These are phyloP conservation scores for Drusus annulatus DNA, from an alignment of 1,140 invertebrate species.

Conservation along the genomic window DNA sequence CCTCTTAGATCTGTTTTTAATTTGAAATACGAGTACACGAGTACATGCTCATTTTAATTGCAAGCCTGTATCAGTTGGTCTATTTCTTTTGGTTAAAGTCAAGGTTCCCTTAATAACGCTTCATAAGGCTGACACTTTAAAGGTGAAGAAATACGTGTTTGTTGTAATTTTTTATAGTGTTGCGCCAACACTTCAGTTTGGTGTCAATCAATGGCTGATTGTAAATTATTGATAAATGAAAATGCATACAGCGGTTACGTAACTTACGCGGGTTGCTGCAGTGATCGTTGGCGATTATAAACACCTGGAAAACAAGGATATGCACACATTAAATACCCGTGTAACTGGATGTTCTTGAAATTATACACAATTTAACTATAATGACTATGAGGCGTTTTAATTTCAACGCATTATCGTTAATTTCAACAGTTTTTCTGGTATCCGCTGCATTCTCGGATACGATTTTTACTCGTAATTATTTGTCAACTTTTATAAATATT, in stretches of 20 bases:
- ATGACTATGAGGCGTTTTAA: constrained; percentile 5
- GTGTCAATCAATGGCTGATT: constrained; percentile 8
- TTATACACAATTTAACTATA: constrained; percentile 14
- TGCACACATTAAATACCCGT: constrained; percentile 2
- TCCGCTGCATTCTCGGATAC: background rate
- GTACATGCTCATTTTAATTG: no score
- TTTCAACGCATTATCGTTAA: background rate
- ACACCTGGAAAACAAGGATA: constrained; percentile 25
- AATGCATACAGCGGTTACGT: background rate
- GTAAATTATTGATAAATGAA: constrained; percentile 6
- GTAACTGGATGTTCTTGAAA: constrained; percentile 32
- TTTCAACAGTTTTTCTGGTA: constrained; percentile 1
- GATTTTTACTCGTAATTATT: no score
- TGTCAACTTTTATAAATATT: no score
- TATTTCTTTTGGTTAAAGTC: no score
- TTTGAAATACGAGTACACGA: no score
- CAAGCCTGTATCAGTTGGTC: no score
- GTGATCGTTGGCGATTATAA: constrained; percentile 9
- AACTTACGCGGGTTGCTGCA: background rate
- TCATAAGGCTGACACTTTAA: background rate
- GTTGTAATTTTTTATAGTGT: background rate
- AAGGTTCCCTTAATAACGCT: no score
- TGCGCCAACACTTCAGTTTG: background rate
- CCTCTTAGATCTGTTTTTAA: no score
- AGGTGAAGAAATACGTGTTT: background rate